These are phyloP conservation scores for Chymomyza caudatula DNA, from an alignment of 2,888 invertebrate species.

Conservation along the genomic window DNA sequence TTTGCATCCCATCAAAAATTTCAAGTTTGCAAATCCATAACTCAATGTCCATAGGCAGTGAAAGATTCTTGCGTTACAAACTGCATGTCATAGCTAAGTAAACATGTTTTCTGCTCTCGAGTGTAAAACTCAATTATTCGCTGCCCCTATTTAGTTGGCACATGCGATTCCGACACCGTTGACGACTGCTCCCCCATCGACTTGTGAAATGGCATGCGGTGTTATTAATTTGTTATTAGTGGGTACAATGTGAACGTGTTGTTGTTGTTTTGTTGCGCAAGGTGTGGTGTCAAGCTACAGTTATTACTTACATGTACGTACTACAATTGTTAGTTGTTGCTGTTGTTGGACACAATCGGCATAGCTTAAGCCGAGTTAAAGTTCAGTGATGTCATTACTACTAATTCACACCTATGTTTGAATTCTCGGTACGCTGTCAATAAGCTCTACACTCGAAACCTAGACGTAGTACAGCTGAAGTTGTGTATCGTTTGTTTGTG, in stretches of 20 bases:
- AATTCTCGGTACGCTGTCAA: constrained; percentile 51
- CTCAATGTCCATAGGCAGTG: no score
- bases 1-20: no score
- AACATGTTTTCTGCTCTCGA: background rate
- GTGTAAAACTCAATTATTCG: background rate
- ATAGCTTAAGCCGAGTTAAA: constrained; percentile 56
- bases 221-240: background rate
- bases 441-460: constrained; percentile 17
- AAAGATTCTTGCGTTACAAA: no score
- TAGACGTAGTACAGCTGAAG: constrained; percentile 17
- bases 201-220: background rate
- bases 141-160: background rate
- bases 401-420: constrained; percentile 73
- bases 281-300: constrained; percentile 69
- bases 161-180: background rate
- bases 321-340: background rate
- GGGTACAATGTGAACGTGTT: constrained; percentile 11
- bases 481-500: constrained; percentile 7
- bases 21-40: no score
- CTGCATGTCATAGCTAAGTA: background rate
- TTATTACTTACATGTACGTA: constrained; percentile 30
- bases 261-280: constrained; percentile 33
- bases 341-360: background rate
- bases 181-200: no score
- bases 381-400: constrained; percentile 71